Conservation (phyloP, 2,797 vertebrate genomes). For the Choloepus didactylus region DNA sequence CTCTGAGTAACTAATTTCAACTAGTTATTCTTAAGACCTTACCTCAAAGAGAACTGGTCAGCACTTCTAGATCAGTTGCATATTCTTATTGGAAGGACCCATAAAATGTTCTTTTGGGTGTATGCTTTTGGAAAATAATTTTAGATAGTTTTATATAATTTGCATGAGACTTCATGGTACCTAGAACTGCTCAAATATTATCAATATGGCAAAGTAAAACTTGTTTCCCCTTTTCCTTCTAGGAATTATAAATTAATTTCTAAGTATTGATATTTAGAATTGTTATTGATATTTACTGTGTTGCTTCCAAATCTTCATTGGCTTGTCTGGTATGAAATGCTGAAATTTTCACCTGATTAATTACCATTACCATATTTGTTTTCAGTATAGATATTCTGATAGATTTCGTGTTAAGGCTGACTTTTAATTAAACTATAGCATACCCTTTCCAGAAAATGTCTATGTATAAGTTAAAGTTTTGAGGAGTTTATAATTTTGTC, state of each 20-base stretch:
- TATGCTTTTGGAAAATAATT: conserved; percentile 3
- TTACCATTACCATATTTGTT: conserved; percentile 14
- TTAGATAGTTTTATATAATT: conserved; percentile 33
- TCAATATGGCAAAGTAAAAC: conserved; percentile 42
- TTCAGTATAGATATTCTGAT: background rate
- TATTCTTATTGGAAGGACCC: background rate
- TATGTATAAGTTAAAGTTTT: conserved; percentile 14
- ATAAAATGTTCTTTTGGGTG: background rate
- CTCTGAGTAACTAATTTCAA: background rate
- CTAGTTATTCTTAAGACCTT: background rate
- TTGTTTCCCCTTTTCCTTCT: conserved; percentile 33
- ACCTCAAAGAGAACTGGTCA: background rate
- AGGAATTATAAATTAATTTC: conserved; percentile 45
- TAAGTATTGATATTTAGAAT: conserved; percentile 61
- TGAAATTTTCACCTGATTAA: conserved; percentile 23
- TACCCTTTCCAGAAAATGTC: conserved; percentile 42
- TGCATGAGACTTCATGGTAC: background rate
- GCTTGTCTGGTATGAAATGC: conserved; percentile 39
- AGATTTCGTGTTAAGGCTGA: conserved; percentile 27
- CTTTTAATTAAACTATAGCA: conserved; percentile 46
- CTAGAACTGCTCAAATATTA: conserved; percentile 15
- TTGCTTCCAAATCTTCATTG: conserved; percentile 18
- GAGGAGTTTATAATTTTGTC: background rate
- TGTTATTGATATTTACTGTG: background rate
- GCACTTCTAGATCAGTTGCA: background rate